Base-by-base conservation (phyloP, 2,888 invertebrate genomes). In the Calameuta idolon region DNA sequence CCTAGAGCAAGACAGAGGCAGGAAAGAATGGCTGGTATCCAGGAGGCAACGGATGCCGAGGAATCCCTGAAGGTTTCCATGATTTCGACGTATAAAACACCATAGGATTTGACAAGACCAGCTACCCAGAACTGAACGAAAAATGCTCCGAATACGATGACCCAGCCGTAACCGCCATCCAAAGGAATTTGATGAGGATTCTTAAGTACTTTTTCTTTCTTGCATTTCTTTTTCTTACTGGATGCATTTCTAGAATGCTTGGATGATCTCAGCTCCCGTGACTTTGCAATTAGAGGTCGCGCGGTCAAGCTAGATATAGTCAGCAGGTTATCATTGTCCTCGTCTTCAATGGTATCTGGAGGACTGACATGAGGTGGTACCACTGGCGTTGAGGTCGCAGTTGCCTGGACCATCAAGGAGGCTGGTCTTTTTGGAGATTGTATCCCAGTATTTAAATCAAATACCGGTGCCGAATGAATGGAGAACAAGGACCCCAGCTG, bases 101-200 rank as follows among this genome's bases (percentile, higher is more conserved):
- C 96, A 87, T 96, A 96, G 0, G 96, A 96, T 89, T 96, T 96
- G 87, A 96, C 95, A 79, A 96, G 93, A 0, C 96, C 96, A 0
- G 96, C 96, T 68, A 96, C 96, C 94, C 96, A 95, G 91, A 96
- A 95, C 89, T 96, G 96, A 55, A 96, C 96, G 89, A 96, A 94
- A 89, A 96, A 96, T 0, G 96, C 96, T 0, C 96, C 96, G 82
- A 95, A 94, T 1, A 96, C 95, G 37, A 96, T 94, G 86, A 96
- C 93, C 96, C 96, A 96, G 34, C 96, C 96, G 89, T 96, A 96
- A 0, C 96, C 96, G 1, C 96, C 96, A 86, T 96, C 96, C 0
- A 95, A 93, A 0, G 95, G 94, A 78, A 93, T 83, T 55, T 87
- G 86, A 11, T 85, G 89, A 3, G 83, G 83, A 79, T 89, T 87